These are phyloP conservation scores for Mesochorus sp. DNA, from an alignment of 2,888 invertebrate species.

Conservation along the genomic window DNA sequence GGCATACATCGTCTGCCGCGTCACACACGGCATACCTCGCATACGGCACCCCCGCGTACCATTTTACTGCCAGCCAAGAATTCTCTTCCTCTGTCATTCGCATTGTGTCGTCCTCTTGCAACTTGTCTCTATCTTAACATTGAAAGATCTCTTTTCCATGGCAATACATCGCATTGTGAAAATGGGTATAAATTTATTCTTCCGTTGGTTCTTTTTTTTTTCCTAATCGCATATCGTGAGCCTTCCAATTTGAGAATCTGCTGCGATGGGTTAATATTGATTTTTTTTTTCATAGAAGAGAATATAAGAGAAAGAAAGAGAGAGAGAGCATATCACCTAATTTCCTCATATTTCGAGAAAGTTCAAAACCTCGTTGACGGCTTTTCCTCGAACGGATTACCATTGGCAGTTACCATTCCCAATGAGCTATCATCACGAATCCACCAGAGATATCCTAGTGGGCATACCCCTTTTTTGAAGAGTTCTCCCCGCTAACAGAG, in stretches of 20 bases:
- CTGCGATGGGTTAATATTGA: background rate
- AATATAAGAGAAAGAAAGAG: background rate
- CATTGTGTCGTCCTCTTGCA: background rate
- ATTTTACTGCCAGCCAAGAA: slow-evolving; percentile 23
- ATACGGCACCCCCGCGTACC: slow-evolving; percentile 23
- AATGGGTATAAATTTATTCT: too few relatives aligned
- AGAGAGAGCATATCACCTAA: background rate
- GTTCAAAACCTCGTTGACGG: background rate
- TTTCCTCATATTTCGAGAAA: slow-evolving; percentile 11
- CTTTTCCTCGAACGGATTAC: slow-evolving; percentile 16
- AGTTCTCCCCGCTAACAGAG: slow-evolving; percentile 61
- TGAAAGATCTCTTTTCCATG: background rate
- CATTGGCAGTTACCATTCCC: slow-evolving; percentile 26
- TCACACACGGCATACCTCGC: slow-evolving; percentile 37
- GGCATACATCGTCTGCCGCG: slow-evolving; percentile 19
- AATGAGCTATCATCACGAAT: slow-evolving; percentile 52
- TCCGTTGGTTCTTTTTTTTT: too few relatives aligned
- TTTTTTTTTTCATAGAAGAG: background rate
- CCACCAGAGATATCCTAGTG: slow-evolving; percentile 5
- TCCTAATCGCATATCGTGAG: too few relatives aligned
- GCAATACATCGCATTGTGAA: background rate
- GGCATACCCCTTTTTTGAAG: slow-evolving; percentile 33
- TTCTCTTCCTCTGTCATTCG: background rate
- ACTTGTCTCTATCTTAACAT: background rate
- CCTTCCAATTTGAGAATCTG: too few relatives aligned